Percentiles rank a stretch among this genome's conserved stretches.
These are phyloP conservation scores for Pachyrhynchus sulphureomaculatus DNA, from an alignment of 1,140 invertebrate genomes.

Conservation along the genomic window DNA sequence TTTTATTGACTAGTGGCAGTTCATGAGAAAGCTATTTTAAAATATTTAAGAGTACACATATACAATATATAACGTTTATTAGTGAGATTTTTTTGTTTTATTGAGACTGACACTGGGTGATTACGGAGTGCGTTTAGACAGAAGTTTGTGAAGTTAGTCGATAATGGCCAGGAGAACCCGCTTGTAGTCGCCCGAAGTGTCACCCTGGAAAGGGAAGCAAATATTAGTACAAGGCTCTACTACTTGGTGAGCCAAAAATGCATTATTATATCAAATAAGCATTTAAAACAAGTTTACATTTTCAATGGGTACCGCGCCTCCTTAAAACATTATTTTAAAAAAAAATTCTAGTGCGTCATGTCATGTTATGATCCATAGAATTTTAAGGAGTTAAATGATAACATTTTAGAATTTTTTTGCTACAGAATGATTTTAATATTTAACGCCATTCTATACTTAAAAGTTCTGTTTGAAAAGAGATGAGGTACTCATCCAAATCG, in stretches of 20 bases:
- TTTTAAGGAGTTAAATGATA: too few relatives aligned
- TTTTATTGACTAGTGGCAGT: slow-evolving; percentile 43
- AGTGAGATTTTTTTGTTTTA: slow-evolving; percentile 23
- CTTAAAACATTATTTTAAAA: too few relatives aligned
- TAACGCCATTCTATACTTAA: too few relatives aligned
- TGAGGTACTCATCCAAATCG: too few relatives aligned
- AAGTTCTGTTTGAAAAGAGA: too few relatives aligned
- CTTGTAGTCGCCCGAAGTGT: slow-evolving; percentile 91
- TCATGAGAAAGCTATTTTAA: slow-evolving; percentile 30
- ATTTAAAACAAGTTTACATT: background rate
- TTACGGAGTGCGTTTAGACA: slow-evolving; percentile 42
- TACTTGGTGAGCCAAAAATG: background rate
- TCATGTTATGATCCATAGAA: too few relatives aligned
- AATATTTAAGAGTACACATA: slow-evolving; percentile 5
- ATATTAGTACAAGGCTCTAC: slow-evolving; percentile 24
- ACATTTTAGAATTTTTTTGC: too few relatives aligned
- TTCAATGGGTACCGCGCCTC: background rate
- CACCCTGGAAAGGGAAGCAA: slow-evolving; percentile 65
- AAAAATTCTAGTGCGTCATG: too few relatives aligned
- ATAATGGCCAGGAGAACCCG: slow-evolving; percentile 80
- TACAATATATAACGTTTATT: slow-evolving; percentile 13
- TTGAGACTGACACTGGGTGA: slow-evolving; percentile 26
- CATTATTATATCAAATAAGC: background rate
- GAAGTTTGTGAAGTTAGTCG: slow-evolving; percentile 55
- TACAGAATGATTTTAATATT: too few relatives aligned